Conservation (phyloP, 2,113 vertebrate species). For the Brachypteracias leptosomus region DNA sequence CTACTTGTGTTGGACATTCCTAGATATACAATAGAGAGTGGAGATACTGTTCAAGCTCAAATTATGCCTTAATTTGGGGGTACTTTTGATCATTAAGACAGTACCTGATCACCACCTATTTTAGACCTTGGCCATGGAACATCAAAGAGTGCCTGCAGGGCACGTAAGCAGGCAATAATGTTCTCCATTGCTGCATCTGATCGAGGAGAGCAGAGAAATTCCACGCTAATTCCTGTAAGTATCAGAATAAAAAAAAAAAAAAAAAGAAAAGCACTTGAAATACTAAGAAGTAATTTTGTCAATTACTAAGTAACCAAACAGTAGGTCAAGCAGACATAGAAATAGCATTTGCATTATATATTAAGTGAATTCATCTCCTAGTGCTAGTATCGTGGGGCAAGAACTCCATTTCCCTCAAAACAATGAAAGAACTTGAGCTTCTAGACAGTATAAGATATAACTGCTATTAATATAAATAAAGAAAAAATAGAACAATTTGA, state of each 20-base stretch:
- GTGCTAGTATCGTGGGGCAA: not conserved
- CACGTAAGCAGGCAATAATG: constrained; percentile 85
- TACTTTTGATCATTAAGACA: not conserved
- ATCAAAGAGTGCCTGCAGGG: constrained; percentile 84
- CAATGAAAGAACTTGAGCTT: not conserved
- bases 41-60: not conserved
- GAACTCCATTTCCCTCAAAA: not conserved
- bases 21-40: not conserved
- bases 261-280: not conserved
- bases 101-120: constrained; percentile 92
- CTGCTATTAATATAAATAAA: not conserved
- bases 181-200: constrained; percentile 89
- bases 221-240: constrained; percentile 86
- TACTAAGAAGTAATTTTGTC: not conserved
- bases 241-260: not conserved
- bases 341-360: not conserved
- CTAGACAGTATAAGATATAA: not conserved
- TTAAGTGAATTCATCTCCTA: not conserved
- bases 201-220: constrained; percentile 91
- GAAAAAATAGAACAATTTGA: not conserved
- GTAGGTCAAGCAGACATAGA: not conserved
- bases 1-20: not conserved
- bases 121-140: constrained; percentile 87
- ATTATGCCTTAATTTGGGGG: not conserved
- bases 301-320: not conserved